Base-by-base conservation (phyloP, 2,797 vertebrate species). In the Sciaenops ocellatus region DNA sequence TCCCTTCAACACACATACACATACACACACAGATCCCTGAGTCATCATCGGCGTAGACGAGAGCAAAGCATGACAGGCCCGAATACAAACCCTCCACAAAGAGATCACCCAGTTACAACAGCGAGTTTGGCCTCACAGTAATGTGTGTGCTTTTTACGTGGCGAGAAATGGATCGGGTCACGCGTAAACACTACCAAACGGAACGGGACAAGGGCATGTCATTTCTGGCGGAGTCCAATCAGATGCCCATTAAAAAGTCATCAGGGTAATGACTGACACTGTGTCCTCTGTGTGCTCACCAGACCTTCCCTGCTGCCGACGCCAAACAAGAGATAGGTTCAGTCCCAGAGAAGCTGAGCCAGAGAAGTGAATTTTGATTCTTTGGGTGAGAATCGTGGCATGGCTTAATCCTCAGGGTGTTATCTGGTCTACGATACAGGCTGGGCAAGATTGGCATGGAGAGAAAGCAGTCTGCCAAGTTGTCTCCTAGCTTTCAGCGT, bases 221-320 rank as follows among this genome's bases (percentile, higher is more conserved):
- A 80, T 89, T 86, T 87, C 80, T 80, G 78, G 80, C 38, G 24
- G 78, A 89, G 87, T 87, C 89, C 87, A 93, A 94, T 93, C 89
- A 93, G 90, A 88, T 84, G 41, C 84, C 89, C 80, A 92, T 92
- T 93, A 91, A 93, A 92, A 91, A 91, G 87, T 90, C 86, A 91
- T 92, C 91, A 93, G 86, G 90, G 71, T 90, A 91, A 93, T 91
- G 87, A 85, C 77, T 78, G 89, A 85, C 82, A 73, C 65, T 44
- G 80, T 82, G 85, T 90, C 89, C 89, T 90, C 90, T 90, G 89
- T 68, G 82, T 80, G 86, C 83, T 87, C 85, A 77, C 59, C 79
- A 82, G 85, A 90, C 80, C 77, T 77, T 66, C 68, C 54, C 71
- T 28, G 82, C 75, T 71, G 81, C 79, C 42, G 85, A 78, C 17